phyloP scores from a whole-genome alignment of 2,888 invertebrate species.

The Cosmorhoe ocellata region DNA sequence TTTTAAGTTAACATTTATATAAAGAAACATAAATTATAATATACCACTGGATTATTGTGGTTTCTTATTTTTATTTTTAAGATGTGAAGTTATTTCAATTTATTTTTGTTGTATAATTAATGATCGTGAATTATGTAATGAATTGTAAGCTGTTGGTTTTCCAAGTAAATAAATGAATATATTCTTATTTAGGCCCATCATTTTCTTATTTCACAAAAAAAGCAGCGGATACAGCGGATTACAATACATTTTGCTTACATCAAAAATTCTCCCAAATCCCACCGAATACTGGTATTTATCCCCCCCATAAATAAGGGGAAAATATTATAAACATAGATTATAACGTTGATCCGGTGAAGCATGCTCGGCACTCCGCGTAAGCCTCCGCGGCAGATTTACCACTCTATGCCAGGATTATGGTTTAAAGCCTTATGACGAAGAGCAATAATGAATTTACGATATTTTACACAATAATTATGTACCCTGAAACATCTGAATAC shows the following conservation, averaged over 20 bases:
- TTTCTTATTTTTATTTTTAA: no score
- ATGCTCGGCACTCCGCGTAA: slow-evolving; percentile 8
- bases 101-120: no score
- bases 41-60: no score
- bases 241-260: neutral
- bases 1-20: no score
- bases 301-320: slow-evolving; percentile 13
- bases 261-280: neutral
- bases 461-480: slow-evolving; percentile 1
- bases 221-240: no score
- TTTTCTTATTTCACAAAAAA: no score
- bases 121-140: no score
- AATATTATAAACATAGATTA: slow-evolving; percentile 25
- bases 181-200: no score
- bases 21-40: no score
- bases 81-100: no score
- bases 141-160: no score
- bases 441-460: slow-evolving; percentile 11
- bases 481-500: neutral
- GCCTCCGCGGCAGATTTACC: slow-evolving; percentile 3
- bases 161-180: no score
- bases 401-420: slow-evolving; percentile 18
- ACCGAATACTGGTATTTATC: slow-evolving; percentile 11
- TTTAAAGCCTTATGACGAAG: slow-evolving; percentile 13
- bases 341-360: slow-evolving; percentile 14